phyloP scores from a whole-genome alignment of 2,888 invertebrate species.

The Thereva nobilitata region DNA sequence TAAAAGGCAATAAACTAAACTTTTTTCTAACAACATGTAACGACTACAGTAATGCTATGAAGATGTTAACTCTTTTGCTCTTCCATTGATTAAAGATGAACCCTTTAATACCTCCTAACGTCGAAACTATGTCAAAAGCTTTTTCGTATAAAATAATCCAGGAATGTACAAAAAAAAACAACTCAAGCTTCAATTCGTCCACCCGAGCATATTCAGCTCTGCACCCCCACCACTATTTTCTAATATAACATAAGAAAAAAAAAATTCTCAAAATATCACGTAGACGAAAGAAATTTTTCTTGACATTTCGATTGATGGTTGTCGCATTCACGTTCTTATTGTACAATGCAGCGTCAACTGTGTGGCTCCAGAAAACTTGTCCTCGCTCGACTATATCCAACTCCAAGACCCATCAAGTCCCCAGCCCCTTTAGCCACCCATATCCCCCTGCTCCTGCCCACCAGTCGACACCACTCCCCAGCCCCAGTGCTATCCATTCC shows the following conservation, averaged over 20 bases:
- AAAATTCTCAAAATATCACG: conserved; percentile 31
- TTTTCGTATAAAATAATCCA: no score
- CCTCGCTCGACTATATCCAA: neutral
- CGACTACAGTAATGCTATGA: no score
- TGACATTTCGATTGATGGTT: conserved; percentile 37
- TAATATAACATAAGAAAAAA: neutral
- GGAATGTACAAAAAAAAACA: no score
- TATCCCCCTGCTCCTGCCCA: neutral
- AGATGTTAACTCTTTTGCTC: no score
- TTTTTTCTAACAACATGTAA: no score
- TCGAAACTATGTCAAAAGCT: no score
- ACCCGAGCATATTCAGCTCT: no score
- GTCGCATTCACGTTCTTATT: conserved; percentile 36
- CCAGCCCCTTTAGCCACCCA: neutral
- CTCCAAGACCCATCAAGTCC: conserved; percentile 9
- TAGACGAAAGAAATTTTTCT: conserved; percentile 31
- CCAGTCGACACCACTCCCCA: neutral
- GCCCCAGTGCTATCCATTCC: neutral
- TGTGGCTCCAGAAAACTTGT: conserved; percentile 34
- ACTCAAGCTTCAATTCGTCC: no score
- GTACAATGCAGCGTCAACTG: conserved; percentile 30
- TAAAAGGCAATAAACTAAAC: no score
- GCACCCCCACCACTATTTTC: no score
- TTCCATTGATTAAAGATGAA: no score
- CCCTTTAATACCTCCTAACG: no score